Evolutionary conservation across 2,888 invertebrate species (phyloP).

Genomic region (Dicranocentrus wangi): DNA sequence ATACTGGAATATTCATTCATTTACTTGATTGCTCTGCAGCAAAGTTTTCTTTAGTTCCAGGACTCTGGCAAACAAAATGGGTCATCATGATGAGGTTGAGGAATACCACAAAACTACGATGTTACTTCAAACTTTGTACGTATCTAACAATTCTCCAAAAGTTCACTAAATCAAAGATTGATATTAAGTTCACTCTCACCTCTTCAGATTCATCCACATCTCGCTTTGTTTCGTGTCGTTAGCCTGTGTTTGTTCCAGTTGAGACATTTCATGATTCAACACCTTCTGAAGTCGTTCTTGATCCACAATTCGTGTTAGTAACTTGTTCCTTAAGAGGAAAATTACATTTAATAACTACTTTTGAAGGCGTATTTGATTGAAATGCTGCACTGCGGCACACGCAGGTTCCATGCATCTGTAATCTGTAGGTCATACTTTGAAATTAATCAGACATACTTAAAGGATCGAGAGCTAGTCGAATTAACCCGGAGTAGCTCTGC

Average conservation of each 20-base stretch:
- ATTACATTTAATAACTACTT: neutral
- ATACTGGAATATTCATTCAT: no score
- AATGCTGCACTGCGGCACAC: no score
- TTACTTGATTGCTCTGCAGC: no score
- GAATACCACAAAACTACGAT: no score
- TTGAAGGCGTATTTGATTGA: no score
- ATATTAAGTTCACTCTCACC: slow-evolving; percentile 16
- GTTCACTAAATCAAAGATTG: neutral
- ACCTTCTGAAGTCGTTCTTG: slow-evolving; percentile 50
- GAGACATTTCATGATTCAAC: slow-evolving; percentile 33
- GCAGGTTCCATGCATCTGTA: no score
- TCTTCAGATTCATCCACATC: slow-evolving; percentile 45
- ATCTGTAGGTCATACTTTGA: no score
- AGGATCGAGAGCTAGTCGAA: slow-evolving; percentile 49
- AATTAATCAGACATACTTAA: no score
- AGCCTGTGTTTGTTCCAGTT: slow-evolving; percentile 51
- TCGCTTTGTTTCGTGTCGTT: slow-evolving; percentile 23
- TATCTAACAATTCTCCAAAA: neutral
- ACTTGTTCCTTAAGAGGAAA: slow-evolving; percentile 53
- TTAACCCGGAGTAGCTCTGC: slow-evolving; percentile 75
- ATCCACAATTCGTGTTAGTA: slow-evolving; percentile 53
- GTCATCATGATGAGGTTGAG: no score
- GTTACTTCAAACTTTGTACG: no score
- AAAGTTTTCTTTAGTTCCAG: no score
- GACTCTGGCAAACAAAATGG: no score